Percentiles rank a stretch among this genome's conserved stretches.
phyloP scores from a whole-genome alignment of 2,888 invertebrate species.

The Pristionchus mayeri region DNA sequence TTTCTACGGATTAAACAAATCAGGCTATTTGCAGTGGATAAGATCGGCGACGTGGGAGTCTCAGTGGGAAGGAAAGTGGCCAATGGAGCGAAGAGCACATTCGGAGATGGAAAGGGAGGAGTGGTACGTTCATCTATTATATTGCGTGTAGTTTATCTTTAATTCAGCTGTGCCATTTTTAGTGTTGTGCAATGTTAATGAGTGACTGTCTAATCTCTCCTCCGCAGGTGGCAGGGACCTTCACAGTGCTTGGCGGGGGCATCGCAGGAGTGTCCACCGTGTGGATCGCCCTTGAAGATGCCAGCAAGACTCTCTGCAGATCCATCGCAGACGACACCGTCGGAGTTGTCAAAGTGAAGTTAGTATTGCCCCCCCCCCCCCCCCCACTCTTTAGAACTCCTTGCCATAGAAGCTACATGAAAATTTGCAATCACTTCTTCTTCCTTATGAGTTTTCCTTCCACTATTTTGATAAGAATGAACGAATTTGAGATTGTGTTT shows the following conservation, averaged over 20 bases:
- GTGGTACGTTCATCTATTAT: conserved; percentile 51
- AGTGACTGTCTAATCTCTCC: background rate
- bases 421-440: too few species aligned
- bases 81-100: conserved; percentile 79
- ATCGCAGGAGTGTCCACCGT: conserved; percentile 81
- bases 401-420: too few species aligned
- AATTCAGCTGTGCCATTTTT: background rate
- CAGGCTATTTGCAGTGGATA: conserved; percentile 77
- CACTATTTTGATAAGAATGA: too few species aligned
- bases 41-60: conserved; percentile 83
- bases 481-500: background rate
- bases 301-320: conserved; percentile 82
- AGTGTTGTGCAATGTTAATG: too few species aligned
- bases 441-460: too few species aligned
- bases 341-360: conserved; percentile 85
- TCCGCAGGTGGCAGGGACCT: conserved; percentile 56
- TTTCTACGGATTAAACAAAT: background rate
- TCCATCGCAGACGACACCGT: conserved; percentile 84
- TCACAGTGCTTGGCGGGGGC: conserved; percentile 69
- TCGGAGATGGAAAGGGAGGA: conserved; percentile 73
- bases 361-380: conserved; percentile 76
- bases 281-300: conserved; percentile 84
- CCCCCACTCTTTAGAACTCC: too few species aligned
- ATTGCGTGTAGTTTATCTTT: too few species aligned
- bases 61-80: conserved; percentile 83